A percentile compares a stretch with the other conserved stretches of the same genome.
Evolutionary conservation across 2,113 vertebrate genomes (phyloP).

Genomic region (Cairina moschata): DNA sequence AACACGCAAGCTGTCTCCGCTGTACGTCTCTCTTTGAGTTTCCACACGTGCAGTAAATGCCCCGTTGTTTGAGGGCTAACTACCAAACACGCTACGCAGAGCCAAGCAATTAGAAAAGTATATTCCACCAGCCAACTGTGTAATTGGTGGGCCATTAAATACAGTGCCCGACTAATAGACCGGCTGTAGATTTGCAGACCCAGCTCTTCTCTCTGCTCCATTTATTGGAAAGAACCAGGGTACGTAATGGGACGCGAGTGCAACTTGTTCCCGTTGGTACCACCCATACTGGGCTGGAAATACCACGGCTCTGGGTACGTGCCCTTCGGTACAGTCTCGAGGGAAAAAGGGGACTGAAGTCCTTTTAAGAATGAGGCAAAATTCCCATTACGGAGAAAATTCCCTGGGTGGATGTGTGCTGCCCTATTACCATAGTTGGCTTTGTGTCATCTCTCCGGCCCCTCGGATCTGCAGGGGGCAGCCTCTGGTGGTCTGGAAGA

Average conservation of each 20-base stretch:
- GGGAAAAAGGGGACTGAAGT: background rate
- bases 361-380: background rate
- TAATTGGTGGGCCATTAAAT: background rate
- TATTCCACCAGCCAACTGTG: background rate
- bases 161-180: background rate
- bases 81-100: background rate
- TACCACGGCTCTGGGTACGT: background rate
- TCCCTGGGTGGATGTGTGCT: background rate
- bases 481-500: background rate
- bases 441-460: background rate
- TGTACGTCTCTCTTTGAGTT: background rate
- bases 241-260: accelerated
- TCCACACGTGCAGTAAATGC: background rate
- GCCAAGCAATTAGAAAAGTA: background rate
- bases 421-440: background rate
- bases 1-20: background rate
- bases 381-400: background rate
- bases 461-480: background rate
- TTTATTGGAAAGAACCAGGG: background rate
- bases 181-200: background rate
- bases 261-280: accelerated
- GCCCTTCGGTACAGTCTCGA: background rate
- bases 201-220: background rate
- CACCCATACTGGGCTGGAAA: background rate
- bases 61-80: background rate